Base-by-base conservation (phyloP, 2,113 vertebrate species). In the Fregata magnificens region DNA sequence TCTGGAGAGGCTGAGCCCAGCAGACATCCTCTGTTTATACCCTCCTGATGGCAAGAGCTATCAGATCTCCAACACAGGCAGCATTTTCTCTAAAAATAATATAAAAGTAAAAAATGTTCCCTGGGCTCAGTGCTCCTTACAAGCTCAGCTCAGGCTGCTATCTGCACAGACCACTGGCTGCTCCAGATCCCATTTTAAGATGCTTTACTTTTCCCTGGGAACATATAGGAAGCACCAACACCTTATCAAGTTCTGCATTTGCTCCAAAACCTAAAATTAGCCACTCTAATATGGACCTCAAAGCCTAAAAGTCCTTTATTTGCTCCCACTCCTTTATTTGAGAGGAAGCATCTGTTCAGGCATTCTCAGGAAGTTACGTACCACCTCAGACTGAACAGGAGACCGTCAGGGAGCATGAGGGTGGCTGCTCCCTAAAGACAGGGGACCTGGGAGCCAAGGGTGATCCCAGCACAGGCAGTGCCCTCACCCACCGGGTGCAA, bases 341-440 rank as follows among this genome's bases (percentile, higher is more conserved):
- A 26, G 45, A 55, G 59, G 40, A 36, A 87, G 29, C 40, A 84
- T 63, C 62, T 62, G 5, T 4, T 24, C 20, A 88, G 56, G 36
- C 29, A 24, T 9, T 11, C 36, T 56, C 58, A 18, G 62, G 53
- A 32, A 10, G 24, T 20, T 40, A 28, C 0, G 7, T 1, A 21
- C 67, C 65, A 9, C 19, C 36, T 34, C 13, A 62, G 50, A 10
- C 7, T 21, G 8, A 24, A 5, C 49, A 66, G 55, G 38, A 85
- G 34, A 13, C 26, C 6, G 3, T 9, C 44, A 11, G 13, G 65
- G 70, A 88, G 9, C 34, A 22, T 0, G 0, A 26, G 17, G 10
- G 21, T 2, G 24, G 28, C 44, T 87, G 22, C 40, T 79, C 20
- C 45, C 45, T 10, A 17, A 47, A 32, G 20, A 9, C 2, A 21